A percentile compares a stretch with the other conserved stretches of the same genome.
Evolutionary conservation across 2,888 invertebrate species (phyloP).

Genomic region (Drosophila greeni): DNA sequence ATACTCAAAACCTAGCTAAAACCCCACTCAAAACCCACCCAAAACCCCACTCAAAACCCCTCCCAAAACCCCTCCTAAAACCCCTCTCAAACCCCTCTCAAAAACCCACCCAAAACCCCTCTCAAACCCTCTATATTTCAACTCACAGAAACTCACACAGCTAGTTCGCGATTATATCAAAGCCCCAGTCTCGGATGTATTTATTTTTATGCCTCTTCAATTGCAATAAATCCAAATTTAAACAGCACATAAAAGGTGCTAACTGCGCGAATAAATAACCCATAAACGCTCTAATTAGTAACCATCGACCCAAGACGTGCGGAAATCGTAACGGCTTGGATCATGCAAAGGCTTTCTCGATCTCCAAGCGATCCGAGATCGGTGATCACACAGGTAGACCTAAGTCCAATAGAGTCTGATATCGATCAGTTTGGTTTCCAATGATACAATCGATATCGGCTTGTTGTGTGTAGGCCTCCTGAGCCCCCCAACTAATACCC

Average conservation of each 20-base stretch:
- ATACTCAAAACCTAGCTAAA: no score
- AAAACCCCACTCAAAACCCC: no score
- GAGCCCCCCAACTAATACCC: slow-evolving; percentile 16
- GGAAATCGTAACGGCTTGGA: slow-evolving; percentile 22
- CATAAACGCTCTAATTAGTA: slow-evolving; percentile 72
- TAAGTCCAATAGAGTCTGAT: no score
- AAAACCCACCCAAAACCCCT: background rate
- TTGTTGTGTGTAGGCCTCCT: background rate
- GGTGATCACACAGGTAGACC: background rate
- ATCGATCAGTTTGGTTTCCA: background rate
- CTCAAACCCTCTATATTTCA: slow-evolving; percentile 2
- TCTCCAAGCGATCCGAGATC: slow-evolving; percentile 10
- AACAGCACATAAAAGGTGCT: slow-evolving; percentile 70
- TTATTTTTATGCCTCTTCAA: slow-evolving; percentile 56
- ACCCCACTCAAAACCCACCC: no score
- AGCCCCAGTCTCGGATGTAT: slow-evolving; percentile 33
- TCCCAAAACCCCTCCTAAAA: no score
- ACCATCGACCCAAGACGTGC: slow-evolving; percentile 63
- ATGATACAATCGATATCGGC: background rate
- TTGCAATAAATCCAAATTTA: slow-evolving; percentile 70
- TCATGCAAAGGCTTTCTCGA: slow-evolving; percentile 10
- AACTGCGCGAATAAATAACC: slow-evolving; percentile 67
- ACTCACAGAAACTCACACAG: background rate
- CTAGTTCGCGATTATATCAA: slow-evolving; percentile 19
- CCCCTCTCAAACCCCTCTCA: background rate